Conservation (phyloP, 2,113 vertebrate species). For the Sinocyclocheilus anophthalmus region DNA sequence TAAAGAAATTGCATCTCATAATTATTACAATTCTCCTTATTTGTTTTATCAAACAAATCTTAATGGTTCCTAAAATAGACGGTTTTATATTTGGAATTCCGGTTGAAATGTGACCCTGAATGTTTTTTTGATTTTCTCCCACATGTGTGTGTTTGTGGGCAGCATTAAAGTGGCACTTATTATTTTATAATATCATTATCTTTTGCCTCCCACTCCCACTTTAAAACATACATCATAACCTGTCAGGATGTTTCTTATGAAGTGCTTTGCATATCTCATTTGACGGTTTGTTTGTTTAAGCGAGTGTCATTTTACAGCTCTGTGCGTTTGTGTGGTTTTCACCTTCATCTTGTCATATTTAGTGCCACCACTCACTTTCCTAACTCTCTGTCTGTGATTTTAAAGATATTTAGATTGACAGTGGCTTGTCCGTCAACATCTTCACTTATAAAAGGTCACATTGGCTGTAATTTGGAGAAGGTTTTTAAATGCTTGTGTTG, state of each 20-base stretch:
- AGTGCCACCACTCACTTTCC: background rate
- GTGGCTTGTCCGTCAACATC: background rate
- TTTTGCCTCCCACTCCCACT: background rate
- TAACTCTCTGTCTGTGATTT: background rate
- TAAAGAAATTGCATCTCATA: no score
- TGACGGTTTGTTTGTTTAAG: background rate
- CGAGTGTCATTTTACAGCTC: background rate
- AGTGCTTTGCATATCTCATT: background rate
- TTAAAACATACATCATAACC: background rate
- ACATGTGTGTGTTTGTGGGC: no score
- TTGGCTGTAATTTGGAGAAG: background rate
- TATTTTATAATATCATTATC: background rate
- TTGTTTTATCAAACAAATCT: no score
- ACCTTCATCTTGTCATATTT: background rate
- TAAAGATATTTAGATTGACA: background rate
- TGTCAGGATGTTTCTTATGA: background rate
- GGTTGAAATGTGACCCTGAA: no score
- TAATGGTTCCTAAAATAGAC: no score
- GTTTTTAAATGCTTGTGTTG: no score
- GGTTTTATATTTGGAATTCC: no score
- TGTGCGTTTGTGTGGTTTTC: background rate
- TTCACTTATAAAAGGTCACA: background rate
- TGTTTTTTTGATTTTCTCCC: no score
- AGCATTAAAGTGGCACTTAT: no score
- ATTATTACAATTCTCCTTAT: no score